Base-by-base conservation (phyloP, 2,797 vertebrate species). In the Acipenser ruthenus region DNA sequence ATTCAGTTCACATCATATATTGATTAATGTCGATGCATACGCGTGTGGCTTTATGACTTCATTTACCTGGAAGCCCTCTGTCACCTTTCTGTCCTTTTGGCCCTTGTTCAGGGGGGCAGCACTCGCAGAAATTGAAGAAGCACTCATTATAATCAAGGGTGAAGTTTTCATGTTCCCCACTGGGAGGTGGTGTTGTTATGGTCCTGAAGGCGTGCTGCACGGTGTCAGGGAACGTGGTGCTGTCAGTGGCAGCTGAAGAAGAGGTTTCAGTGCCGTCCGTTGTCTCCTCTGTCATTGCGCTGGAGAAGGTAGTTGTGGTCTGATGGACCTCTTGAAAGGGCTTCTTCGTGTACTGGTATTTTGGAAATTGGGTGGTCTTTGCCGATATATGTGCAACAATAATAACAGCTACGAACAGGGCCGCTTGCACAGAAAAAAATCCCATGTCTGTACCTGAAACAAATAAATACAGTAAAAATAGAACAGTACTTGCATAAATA, bases 61-160 rank as follows among this genome's bases (percentile, higher is more conserved):
- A 62, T 37, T 49, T 90, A 97, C 96, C 96, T 93, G 85, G 74
- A 49, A 83, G 70, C 65, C 96, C 96, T 37, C 70, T 80, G 1
- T 90, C 84, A 65, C 95, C 96, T 0, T 84, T 89, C 12, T 82
- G 83, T 53, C 95, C 95, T 68, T 78, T 88, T 58, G 87, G 90
- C 0, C 93, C 94, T 37, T 64, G 68, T 10, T 84, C 71, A 3
- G 91, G 84, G 0, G 89, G 88, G 74, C 95, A 99, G 79, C 96
- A 99, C 63, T 94, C 94, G 60, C 96, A 99, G 80, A 97, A 94
- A 77, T 99, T 98, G 78, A 94, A 92, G 84, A 95, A 93, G 78
- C 94, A 95, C 74, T 95, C 94, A 0, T 85, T 90, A 0, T 92
- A 80, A 75, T 97, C 94, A 3, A 95, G 77, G 0, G 94, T 95